A percentile compares a stretch with the other conserved stretches of the same genome.
phyloP scores from a whole-genome alignment of 2,797 vertebrate genomes.

The Peromyscus nudipes region DNA sequence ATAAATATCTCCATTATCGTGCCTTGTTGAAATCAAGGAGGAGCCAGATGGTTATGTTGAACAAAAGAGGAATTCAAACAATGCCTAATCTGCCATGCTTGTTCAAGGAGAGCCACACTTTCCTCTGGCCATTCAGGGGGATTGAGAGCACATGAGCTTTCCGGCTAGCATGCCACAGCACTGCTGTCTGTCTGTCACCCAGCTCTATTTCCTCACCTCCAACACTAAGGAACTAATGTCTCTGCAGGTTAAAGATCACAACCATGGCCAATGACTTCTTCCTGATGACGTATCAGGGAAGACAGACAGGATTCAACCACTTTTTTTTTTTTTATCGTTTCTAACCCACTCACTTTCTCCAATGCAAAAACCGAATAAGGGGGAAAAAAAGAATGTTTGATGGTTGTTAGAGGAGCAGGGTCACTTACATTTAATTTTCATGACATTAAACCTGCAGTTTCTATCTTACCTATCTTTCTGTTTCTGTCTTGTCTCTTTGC shows the following conservation, averaged over 20 bases:
- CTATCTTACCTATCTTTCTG: not conserved
- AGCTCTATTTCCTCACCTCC: not conserved
- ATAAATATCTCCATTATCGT: not conserved
- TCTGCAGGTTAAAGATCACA: not conserved
- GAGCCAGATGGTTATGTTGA: not conserved
- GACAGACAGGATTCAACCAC: not conserved
- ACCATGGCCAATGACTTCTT: not conserved
- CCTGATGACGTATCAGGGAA: not conserved
- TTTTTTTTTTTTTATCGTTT: not conserved
- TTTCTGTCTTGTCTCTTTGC: not conserved
- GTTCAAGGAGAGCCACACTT: not conserved
- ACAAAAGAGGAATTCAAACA: not conserved
- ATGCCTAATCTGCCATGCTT: not conserved
- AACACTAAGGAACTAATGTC: not conserved
- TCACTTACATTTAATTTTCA: constrained; percentile 11
- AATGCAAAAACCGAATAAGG: not conserved
- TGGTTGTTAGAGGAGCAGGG: not conserved
- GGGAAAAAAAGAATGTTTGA: not conserved
- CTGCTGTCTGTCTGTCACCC: not conserved
- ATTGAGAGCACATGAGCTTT: not conserved
- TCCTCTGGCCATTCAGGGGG: not conserved
- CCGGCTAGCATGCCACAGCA: no score
- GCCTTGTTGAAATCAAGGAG: not conserved
- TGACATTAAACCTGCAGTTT: not conserved
- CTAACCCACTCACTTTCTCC: not conserved